Conservation (phyloP, 1,140 invertebrate species). For the Neuroterus valhalla region DNA sequence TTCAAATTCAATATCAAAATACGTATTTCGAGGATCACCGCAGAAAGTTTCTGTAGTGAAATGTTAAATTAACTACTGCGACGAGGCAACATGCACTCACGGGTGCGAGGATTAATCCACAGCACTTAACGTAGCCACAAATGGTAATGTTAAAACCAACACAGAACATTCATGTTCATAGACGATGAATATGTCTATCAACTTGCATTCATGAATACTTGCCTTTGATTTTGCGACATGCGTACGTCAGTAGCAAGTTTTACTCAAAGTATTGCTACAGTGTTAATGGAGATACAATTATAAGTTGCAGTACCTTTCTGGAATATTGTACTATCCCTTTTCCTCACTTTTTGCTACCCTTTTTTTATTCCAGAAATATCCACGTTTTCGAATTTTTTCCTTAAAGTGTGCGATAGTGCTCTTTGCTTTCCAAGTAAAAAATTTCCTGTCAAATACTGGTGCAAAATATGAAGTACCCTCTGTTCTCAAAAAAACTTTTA, state of each 20-base stretch:
- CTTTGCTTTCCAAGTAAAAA: too few species aligned
- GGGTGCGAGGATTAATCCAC: conserved; percentile 2
- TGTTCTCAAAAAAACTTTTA: too few species aligned
- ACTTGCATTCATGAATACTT: conserved; percentile 27
- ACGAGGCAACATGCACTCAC: background rate
- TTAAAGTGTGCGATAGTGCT: too few species aligned
- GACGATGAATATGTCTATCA: conserved; percentile 21
- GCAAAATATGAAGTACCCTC: too few species aligned
- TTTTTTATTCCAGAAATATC: too few species aligned
- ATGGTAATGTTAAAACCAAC: conserved; percentile 16
- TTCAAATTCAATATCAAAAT: background rate
- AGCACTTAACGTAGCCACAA: conserved; percentile 24
- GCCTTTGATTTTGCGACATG: conserved; percentile 6
- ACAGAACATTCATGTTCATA: conserved; percentile 24
- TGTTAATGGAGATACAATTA: background rate
- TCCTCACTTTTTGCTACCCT: too few species aligned
- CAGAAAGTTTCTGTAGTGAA: background rate
- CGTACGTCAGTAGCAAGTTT: background rate
- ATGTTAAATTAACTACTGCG: conserved; percentile 3
- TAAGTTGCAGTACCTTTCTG: background rate
- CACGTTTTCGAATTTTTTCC: too few species aligned
- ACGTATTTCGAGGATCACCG: background rate
- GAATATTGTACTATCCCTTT: too few species aligned
- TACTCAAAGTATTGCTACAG: background rate
- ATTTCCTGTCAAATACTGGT: too few species aligned